Conservation (phyloP, 2,888 invertebrate genomes). For the Lochmaea capreae region DNA sequence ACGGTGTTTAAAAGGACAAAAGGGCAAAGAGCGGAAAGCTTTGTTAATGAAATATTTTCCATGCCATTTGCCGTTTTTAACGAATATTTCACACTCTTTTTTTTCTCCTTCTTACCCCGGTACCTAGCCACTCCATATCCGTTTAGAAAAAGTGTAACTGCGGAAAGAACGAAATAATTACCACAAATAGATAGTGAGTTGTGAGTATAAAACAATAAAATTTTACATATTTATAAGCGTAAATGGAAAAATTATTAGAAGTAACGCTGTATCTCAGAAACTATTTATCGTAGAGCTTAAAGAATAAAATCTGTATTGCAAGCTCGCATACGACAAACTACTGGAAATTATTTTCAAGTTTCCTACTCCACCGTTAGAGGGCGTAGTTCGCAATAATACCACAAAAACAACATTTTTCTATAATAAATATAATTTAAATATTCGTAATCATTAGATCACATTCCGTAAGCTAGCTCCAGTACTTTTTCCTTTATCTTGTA, state of each 20-base stretch:
- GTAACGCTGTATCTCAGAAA: too few relatives aligned
- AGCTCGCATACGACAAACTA: too few relatives aligned
- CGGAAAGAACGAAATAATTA: conserved; percentile 22
- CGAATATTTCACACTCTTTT: conserved; percentile 32
- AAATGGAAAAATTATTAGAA: not conserved
- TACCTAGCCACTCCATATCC: not conserved
- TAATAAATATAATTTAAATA: too few relatives aligned
- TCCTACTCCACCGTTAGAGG: too few relatives aligned
- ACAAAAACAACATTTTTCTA: too few relatives aligned
- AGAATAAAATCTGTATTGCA: too few relatives aligned
- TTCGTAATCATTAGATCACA: too few relatives aligned
- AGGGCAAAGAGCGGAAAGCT: conserved; percentile 44
- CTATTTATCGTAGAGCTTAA: too few relatives aligned
- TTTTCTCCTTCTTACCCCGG: conserved; percentile 14
- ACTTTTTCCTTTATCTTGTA: too few relatives aligned
- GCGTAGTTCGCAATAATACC: too few relatives aligned
- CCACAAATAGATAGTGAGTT: conserved; percentile 20
- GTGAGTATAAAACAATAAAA: not conserved
- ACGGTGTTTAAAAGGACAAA: conserved; percentile 18
- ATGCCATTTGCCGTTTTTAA: conserved; percentile 42
- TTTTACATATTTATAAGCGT: not conserved
- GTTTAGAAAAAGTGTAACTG: conserved; percentile 17
- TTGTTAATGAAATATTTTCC: conserved; percentile 46
- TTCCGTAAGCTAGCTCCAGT: too few relatives aligned
- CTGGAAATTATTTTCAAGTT: too few relatives aligned